Evolutionary conservation across 2,888 invertebrate genomes (phyloP), one percentile per base, ranked within the genome.

Genomic region (Seladonia tumulorum): DNA sequence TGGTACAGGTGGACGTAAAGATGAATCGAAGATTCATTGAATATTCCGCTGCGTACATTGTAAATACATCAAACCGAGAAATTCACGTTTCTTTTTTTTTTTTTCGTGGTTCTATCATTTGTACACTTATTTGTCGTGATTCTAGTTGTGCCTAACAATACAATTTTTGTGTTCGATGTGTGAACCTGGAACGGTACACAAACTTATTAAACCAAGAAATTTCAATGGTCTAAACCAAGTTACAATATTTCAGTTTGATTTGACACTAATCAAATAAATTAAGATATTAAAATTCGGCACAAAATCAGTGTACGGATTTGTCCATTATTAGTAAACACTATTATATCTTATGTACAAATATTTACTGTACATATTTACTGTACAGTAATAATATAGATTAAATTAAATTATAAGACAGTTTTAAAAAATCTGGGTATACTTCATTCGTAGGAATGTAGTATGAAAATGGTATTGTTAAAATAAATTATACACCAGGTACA

Each of bases 21-120:
- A 79, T 86, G 79, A 81, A 86, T 83, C 78, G 63, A 80, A 82
- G 80, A 83, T 85, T 85, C 83, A 79, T 83, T 73, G 73, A 47
- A 79, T 78, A 83, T 85, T 73, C 82, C 72, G 57, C 53, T 47
- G 72, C 79, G 63, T 79, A 29, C 45, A 16, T 4, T 75, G 18
- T 29, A 25, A 76, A 57, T 49, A 72, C 73, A 22, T 14, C 29
- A 18, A 71, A 25, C 73, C 10, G 45, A 18, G 16, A 80, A 70
- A 49, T 29, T 63, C 49, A 42, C 22, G 10, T 72, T 47, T 60
- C n/a, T 14, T 35, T 53, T 29, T 10, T 39, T 66, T 0, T n/a
- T 35, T 35, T 35, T 35, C 35, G 35, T 5, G n/a, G 39, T 47
- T 45, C 42, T 42, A 1, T 68, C 10, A 5, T 70, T 42, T 42